Conservation (phyloP, 2,797 vertebrate genomes). For the Poecilia gillii region DNA sequence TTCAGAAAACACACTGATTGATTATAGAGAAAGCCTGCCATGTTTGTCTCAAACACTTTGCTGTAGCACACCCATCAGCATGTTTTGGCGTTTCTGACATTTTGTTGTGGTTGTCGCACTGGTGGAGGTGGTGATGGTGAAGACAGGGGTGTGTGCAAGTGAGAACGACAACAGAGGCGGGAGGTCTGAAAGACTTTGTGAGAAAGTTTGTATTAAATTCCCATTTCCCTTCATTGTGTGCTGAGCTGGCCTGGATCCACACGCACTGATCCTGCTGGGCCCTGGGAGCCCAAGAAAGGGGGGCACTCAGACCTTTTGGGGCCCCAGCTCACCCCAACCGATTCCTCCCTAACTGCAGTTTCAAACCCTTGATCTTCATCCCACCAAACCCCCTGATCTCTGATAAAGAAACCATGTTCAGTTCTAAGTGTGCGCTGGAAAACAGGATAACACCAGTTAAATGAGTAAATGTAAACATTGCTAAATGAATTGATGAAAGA, state of each 20-base stretch:
- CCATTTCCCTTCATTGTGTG: conserved; percentile 87
- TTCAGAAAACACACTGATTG: conserved; percentile 6
- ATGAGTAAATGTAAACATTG: conserved; percentile 12
- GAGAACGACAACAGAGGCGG: conserved; percentile 49
- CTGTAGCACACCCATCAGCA: conserved; percentile 15
- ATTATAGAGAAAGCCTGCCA: conserved; percentile 18
- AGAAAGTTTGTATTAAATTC: conserved; percentile 88
- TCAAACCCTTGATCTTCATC: conserved; percentile 27
- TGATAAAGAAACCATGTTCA: conserved; percentile 33
- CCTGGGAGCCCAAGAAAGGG: conserved; percentile 57
- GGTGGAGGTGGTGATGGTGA: conserved; percentile 44
- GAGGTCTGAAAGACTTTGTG: conserved; percentile 77
- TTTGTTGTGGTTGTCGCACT: conserved; percentile 59
- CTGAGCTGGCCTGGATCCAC: conserved; percentile 80
- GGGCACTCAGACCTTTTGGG: conserved; percentile 67
- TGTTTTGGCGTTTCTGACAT: conserved; percentile 62
- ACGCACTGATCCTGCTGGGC: conserved; percentile 72
- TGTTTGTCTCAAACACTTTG: conserved; percentile 26
- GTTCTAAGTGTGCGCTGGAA: conserved; percentile 9
- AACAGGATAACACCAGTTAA: not conserved
- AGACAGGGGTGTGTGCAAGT: conserved; percentile 49
- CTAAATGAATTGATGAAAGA: conserved; percentile 39
- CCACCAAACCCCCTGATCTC: conserved; percentile 7
- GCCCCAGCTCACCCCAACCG: conserved; percentile 14
- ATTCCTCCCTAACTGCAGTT: conserved; percentile 15